Conservation (phyloP, 2,888 invertebrate species). For the Myathropa florea region DNA sequence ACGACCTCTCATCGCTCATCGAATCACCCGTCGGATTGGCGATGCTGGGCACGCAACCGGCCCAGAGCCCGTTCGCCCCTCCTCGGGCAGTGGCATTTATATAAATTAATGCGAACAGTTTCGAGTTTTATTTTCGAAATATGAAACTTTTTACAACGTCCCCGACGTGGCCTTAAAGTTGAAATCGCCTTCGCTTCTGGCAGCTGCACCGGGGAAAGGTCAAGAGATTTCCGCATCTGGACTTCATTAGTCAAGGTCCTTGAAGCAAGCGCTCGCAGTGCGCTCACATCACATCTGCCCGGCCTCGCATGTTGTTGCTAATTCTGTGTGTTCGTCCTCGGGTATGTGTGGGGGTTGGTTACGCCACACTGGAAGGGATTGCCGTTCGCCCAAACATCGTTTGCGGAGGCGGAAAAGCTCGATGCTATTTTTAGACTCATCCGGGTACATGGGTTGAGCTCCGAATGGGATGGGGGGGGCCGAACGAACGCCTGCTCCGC, state of each 20-base stretch:
- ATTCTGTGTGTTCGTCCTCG: neutral
- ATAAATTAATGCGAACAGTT: neutral
- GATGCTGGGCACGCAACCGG: neutral
- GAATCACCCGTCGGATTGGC: neutral
- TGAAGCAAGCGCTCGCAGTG: neutral
- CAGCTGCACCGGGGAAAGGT: neutral
- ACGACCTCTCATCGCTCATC: neutral
- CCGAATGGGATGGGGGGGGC: neutral
- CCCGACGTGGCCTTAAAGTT: neutral
- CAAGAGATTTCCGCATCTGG: slow-evolving; percentile 6
- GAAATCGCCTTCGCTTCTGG: neutral
- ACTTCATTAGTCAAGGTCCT: slow-evolving; percentile 30
- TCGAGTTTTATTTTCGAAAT: slow-evolving; percentile 14
- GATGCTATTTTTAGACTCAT: slow-evolving; percentile 62
- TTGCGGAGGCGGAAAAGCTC: slow-evolving; percentile 50
- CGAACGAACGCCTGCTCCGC: neutral
- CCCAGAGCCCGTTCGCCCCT: neutral
- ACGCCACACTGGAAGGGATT: neutral
- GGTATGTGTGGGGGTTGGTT: too few relatives aligned
- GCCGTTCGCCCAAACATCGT: neutral
- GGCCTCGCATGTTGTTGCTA: neutral
- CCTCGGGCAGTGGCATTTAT: neutral
- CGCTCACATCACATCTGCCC: slow-evolving; percentile 1
- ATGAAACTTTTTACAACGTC: slow-evolving; percentile 27
- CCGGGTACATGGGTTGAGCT: slow-evolving; percentile 38